Evolutionary conservation across 1,140 invertebrate genomes (phyloP).

Genomic region (Spodoptera frugiperda): DNA sequence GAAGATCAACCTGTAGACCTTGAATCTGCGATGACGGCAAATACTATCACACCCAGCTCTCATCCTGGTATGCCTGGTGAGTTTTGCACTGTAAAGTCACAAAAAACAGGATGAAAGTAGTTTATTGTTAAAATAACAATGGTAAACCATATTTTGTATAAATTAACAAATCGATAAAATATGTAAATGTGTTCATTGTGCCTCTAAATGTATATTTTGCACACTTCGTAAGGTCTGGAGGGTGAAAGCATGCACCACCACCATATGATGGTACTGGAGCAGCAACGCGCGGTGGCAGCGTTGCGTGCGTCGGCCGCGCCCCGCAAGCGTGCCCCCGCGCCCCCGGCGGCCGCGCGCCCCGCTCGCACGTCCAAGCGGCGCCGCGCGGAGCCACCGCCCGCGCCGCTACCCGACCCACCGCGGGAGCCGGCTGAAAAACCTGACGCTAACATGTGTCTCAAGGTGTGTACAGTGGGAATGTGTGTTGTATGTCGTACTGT

Average conservation of each 20-base stretch:
- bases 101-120: no score
- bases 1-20: conserved; percentile 91
- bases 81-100: conserved; percentile 9
- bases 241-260: conserved; percentile 81
- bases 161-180: no score
- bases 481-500: no score
- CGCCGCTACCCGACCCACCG: conserved; percentile 82
- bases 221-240: conserved; percentile 64
- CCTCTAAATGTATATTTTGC: no score
- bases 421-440: conserved; percentile 91
- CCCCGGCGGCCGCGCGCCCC: conserved; percentile 67
- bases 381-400: conserved; percentile 82
- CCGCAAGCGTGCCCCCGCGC: conserved; percentile 87
- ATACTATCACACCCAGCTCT: conserved; percentile 91
- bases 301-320: conserved; percentile 86
- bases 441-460: conserved; percentile 93
- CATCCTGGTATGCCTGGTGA: conserved; percentile 81
- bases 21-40: conserved; percentile 91
- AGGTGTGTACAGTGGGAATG: conserved; percentile 72
- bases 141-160: no score
- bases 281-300: conserved; percentile 80
- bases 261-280: conserved; percentile 82
- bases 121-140: no score
- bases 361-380: conserved; percentile 71
- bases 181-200: neutral